phyloP scores from a whole-genome alignment of 2,888 invertebrate species.

The Diachrysia chrysitis region DNA sequence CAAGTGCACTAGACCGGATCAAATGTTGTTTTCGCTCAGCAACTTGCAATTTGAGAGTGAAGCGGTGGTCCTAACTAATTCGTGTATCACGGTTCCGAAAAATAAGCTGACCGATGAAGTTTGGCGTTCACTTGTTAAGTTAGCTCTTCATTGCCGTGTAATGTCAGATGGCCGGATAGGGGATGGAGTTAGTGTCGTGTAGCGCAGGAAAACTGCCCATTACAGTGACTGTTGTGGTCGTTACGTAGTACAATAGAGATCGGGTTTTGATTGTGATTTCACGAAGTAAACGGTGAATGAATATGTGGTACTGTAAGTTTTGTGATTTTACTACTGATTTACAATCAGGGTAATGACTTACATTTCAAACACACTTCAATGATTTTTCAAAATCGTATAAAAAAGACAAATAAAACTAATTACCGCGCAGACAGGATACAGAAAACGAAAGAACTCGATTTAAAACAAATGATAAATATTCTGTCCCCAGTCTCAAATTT shows the following conservation, averaged over 20 bases:
- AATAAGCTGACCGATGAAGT: slow-evolving; percentile 63
- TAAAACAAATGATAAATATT: no score
- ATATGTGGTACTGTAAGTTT: neutral
- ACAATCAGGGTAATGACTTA: no score
- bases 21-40: slow-evolving; percentile 71
- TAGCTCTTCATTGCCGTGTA: slow-evolving; percentile 75
- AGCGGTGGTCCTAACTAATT: slow-evolving; percentile 47
- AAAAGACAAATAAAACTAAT: no score
- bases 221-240: slow-evolving; percentile 52
- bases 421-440: no score
- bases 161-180: slow-evolving; percentile 66
- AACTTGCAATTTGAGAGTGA: slow-evolving; percentile 49
- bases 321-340: neutral
- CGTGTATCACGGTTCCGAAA: slow-evolving; percentile 61
- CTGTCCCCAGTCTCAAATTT: no score
- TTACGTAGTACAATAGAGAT: slow-evolving; percentile 27
- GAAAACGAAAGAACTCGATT: no score
- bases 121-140: slow-evolving; percentile 66
- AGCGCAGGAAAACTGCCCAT: slow-evolving; percentile 58
- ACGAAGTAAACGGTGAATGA: neutral
- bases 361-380: no score
- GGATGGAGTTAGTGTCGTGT: slow-evolving; percentile 60
- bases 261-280: slow-evolving; percentile 36
- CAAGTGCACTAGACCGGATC: slow-evolving; percentile 69
- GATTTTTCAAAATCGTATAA: no score